These are phyloP conservation scores for Lophura nycthemera DNA, from an alignment of 2,113 vertebrate genomes.

Conservation along the genomic window DNA sequence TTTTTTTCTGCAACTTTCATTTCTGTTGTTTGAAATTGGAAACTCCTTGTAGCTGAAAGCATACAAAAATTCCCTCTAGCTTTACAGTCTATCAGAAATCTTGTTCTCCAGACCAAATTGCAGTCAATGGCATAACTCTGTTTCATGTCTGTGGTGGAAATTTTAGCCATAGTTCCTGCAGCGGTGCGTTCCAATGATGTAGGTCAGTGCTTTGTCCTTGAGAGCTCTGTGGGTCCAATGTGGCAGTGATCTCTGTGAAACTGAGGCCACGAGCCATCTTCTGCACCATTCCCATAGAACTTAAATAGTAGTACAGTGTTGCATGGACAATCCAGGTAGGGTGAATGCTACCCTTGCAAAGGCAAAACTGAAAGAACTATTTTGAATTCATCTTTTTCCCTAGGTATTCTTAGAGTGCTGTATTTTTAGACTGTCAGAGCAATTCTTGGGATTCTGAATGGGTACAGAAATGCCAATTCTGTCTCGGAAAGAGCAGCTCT, in stretches of 20 bases:
- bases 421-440: background rate
- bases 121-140: background rate
- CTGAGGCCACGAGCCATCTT: background rate
- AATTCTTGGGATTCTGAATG: background rate
- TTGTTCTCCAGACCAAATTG: background rate
- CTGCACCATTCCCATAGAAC: background rate
- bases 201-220: background rate
- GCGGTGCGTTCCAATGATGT: accelerated
- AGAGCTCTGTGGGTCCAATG: background rate
- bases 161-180: background rate
- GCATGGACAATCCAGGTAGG: background rate
- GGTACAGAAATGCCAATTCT: background rate
- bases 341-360: background rate
- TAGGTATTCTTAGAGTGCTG: background rate
- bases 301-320: background rate
- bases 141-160: background rate
- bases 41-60: background rate
- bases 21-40: background rate
- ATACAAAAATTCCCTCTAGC: background rate
- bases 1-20: background rate
- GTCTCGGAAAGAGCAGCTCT: background rate
- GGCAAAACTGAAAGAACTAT: background rate
- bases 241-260: accelerated
- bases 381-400: background rate
- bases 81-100: background rate